Conservation (phyloP, 2,113 vertebrate genomes). For the Ceyx cyanopectus region DNA sequence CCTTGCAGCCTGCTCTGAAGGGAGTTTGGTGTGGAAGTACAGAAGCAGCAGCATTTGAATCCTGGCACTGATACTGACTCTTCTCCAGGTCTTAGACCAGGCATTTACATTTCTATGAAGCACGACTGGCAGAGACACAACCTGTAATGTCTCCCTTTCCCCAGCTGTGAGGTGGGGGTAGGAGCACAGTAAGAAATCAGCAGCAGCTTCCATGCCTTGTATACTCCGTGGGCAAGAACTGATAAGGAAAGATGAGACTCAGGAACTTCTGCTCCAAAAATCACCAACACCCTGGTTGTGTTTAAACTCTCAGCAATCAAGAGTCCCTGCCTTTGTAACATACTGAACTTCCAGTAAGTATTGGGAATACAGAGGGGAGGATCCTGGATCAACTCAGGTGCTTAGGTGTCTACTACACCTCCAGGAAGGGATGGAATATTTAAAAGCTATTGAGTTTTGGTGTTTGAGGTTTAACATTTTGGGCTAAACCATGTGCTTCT, state of each 20-base stretch:
- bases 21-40: neutral
- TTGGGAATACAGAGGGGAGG: neutral
- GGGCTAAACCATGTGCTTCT: neutral
- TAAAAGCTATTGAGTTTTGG: neutral
- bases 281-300: neutral
- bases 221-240: neutral
- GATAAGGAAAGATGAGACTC: neutral
- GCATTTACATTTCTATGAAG: conserved; percentile 45
- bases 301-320: neutral
- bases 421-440: neutral
- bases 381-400: neutral
- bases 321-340: neutral
- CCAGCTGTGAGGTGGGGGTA: conserved; percentile 15
- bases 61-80: neutral
- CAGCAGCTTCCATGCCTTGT: neutral
- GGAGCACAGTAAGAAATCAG: neutral
- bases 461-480: neutral
- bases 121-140: conserved; percentile 3
- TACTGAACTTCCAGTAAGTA: neutral
- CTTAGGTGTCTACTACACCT: neutral
- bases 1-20: neutral
- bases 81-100: neutral
- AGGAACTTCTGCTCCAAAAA: neutral
- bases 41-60: conserved; percentile 24
- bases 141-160: neutral